Base-by-base conservation (phyloP, 2,888 invertebrate species). In the Heliconius ethilla region DNA sequence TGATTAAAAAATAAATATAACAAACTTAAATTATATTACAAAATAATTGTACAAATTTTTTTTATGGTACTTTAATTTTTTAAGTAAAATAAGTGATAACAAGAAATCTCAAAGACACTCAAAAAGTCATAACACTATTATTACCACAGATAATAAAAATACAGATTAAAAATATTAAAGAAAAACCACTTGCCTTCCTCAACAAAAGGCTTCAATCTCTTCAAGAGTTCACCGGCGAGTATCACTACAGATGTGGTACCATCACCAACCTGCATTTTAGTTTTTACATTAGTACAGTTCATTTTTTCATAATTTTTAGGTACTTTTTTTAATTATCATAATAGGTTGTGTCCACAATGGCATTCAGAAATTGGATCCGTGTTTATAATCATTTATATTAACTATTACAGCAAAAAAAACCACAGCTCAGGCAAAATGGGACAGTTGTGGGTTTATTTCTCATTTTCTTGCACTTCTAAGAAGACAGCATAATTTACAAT, bases 181-280 rank as follows among this genome's bases (percentile, higher is more conserved):
- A 37, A n/a, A n/a, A 25, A 22, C 3, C 22, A 77, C 86, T 82
- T 82, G 92, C 94, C 99, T 91, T 99, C 99, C 88, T 99, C 99
- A 51, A 99, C 96, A 86, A 97, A 99, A 0, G 98, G 97, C 90
- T 99, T 99, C 83, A 98, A 95, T 88, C 99, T 97, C 91, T 99
- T 99, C 83, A 99, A 93, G 82, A 99, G 97, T 92, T 99, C 99
- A 22, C 99, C 99, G 55, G 99, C 98, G 75, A 99, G 91, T 79
- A 99, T 94, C 4, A 99, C 99, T 45, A 99, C 99, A 76, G 98
- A 98, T 0, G 99, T 99, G 15, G 99, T 99, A 11, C 99, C 99
- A 93, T 99, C 99, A 7, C 99, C 99, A 76, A 99, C 98, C 98
- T 98, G 86, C 1, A 85, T 86, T 40, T 1, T 75, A 22, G 55